Evolutionary conservation across 37 sponge, comb jelly and placozoan genomes (phyloP).

Genomic region (Agelas oroides): DNA sequence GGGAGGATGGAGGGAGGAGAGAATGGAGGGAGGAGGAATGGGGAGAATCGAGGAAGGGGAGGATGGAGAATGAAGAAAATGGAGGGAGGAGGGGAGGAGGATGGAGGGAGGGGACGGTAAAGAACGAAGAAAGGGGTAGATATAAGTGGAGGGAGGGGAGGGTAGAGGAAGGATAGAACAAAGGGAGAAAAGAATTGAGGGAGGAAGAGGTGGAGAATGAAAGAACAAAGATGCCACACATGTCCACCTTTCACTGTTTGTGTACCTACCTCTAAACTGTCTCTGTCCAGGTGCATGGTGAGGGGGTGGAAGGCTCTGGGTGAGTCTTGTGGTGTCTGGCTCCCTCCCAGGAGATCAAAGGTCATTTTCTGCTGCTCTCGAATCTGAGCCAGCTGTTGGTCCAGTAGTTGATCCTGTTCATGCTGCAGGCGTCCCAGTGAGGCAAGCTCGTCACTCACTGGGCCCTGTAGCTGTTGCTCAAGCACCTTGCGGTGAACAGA

Average conservation of each 20-base stretch:
- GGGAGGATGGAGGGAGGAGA: no score
- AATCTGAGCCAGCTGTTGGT: slow-evolving; percentile 5
- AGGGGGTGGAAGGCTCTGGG: neutral
- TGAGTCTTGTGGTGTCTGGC: neutral
- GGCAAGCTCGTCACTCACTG: neutral
- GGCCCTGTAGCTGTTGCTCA: no score
- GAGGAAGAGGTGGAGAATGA: neutral
- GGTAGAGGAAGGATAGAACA: neutral
- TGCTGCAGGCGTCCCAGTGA: neutral
- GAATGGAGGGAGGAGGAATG: no score
- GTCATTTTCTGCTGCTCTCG: slow-evolving; percentile 11
- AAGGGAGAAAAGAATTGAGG: no score
- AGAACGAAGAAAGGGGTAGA: neutral
- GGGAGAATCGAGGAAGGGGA: no score
- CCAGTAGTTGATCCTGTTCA: neutral
- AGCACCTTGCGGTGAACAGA: neutral
- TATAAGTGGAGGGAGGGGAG: neutral
- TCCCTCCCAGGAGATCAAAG: neutral
- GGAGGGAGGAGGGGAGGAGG: neutral
- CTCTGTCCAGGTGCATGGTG: neutral
- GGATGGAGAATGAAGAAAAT: no score
- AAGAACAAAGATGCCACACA: neutral
- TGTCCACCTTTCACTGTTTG: no score
- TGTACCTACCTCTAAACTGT: neutral
- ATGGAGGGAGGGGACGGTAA: no score